These are phyloP conservation scores for Crenuchus spilurus DNA, from an alignment of 2,797 vertebrate species.

Conservation along the genomic window DNA sequence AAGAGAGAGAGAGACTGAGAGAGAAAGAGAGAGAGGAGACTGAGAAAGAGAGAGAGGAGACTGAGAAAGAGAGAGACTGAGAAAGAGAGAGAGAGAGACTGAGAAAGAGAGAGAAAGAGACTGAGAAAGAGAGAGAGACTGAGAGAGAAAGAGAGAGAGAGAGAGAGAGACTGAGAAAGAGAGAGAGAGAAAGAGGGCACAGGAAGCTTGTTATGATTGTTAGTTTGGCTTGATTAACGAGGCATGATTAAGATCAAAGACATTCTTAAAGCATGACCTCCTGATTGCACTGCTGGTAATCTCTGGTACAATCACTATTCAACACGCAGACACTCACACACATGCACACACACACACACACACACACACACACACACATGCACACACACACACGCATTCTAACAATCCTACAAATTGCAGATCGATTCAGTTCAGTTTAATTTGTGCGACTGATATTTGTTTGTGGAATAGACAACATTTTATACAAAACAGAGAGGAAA, in stretches of 20 bases:
- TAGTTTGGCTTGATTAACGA: constrained; percentile 63
- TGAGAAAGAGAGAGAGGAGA: too few relatives aligned
- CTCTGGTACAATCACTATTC: constrained; percentile 37
- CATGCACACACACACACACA: constrained; percentile 20
- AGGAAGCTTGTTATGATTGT: constrained; percentile 59
- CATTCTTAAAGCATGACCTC: constrained; percentile 58
- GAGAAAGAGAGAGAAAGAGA: constrained; percentile 7
- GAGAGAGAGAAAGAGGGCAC: constrained; percentile 52
- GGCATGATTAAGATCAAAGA: constrained; percentile 67
- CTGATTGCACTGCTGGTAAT: constrained; percentile 45
- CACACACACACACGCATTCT: constrained; percentile 1
- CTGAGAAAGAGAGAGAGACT: constrained; percentile 6
- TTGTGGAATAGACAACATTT: neutral
- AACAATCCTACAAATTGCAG: neutral
- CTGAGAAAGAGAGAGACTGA: too few relatives aligned
- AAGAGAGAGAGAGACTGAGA: too few relatives aligned
- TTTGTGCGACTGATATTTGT: neutral
- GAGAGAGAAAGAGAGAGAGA: constrained; percentile 27
- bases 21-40: too few relatives aligned
- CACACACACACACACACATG: neutral
- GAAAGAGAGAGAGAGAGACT: too few relatives aligned
- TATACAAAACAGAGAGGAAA: too few relatives aligned
- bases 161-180: constrained; percentile 50
- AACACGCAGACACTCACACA: constrained; percentile 18
- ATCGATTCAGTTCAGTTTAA: neutral